phyloP scores from a whole-genome alignment of 1,140 invertebrate genomes.

The Diuraphis noxia region DNA sequence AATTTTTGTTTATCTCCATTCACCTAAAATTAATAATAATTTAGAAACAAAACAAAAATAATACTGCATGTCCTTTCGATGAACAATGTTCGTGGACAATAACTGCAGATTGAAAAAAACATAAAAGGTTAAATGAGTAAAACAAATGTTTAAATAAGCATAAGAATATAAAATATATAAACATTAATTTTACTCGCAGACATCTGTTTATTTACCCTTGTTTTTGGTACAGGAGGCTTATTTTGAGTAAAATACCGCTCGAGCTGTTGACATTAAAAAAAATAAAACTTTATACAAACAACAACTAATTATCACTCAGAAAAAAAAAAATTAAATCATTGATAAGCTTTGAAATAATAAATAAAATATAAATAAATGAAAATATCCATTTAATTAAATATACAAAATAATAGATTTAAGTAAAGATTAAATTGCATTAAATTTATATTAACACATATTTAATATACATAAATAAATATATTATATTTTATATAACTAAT shows the following conservation, averaged over 20 bases:
- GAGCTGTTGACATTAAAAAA: slow-evolving; percentile 64
- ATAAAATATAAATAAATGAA: not conserved
- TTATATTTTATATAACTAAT: too few relatives aligned
- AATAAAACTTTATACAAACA: slow-evolving; percentile 54
- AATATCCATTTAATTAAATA: not conserved
- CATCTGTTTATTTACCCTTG: slow-evolving; percentile 66
- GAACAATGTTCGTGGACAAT: slow-evolving; percentile 2
- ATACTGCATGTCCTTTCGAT: slow-evolving; percentile 25
- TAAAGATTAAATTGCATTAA: not conserved
- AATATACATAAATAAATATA: not conserved
- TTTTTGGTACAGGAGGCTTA: slow-evolving; percentile 75
- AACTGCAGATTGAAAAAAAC: slow-evolving; percentile 9
- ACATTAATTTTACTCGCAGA: slow-evolving; percentile 35
- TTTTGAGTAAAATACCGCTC: slow-evolving; percentile 93
- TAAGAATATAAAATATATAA: not conserved
- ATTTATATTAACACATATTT: not conserved
- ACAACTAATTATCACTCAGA: not conserved
- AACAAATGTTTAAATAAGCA: slow-evolving; percentile 5
- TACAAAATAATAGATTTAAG: not conserved
- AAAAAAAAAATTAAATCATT: not conserved
- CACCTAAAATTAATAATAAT: not conserved
- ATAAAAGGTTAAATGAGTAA: slow-evolving; percentile 17
- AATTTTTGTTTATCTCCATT: slow-evolving; percentile 50
- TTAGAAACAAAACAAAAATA: not conserved
- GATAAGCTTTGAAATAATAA: not conserved